phyloP scores from a whole-genome alignment of 2,113 vertebrate species.

The Varanus komodoensis region DNA sequence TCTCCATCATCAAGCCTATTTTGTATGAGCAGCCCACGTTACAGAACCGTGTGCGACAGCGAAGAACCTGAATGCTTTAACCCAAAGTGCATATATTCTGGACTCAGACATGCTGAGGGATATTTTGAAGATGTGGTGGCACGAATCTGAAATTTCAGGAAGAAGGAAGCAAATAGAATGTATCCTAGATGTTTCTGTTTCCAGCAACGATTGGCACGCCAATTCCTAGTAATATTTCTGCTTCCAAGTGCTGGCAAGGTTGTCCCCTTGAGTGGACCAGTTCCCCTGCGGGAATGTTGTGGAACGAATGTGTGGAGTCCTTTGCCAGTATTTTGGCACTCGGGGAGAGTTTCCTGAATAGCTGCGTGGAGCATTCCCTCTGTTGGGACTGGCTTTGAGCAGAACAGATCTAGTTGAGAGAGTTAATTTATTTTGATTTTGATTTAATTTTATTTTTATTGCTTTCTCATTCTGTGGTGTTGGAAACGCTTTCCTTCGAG shows the following conservation, averaged over 20 bases:
- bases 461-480: too few relatives aligned
- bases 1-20: neutral
- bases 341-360: too few relatives aligned
- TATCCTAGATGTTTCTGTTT: neutral
- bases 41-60: neutral
- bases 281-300: neutral
- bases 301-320: neutral
- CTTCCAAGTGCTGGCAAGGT: neutral
- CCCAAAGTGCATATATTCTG: neutral
- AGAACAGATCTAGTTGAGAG: too few relatives aligned
- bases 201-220: neutral
- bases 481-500: neutral
- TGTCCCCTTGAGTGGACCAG: neutral
- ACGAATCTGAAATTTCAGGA: neutral
- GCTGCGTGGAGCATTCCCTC: neutral
- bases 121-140: neutral
- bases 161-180: neutral
- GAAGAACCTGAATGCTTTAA: neutral
- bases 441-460: neutral
- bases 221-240: too few relatives aligned
- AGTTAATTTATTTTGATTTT: neutral
- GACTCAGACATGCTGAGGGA: neutral
- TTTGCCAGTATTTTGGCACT: neutral
- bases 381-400: neutral
- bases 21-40: neutral